These are phyloP conservation scores for Lochmaea capreae DNA, from an alignment of 2,888 invertebrate genomes.

Conservation along the genomic window DNA sequence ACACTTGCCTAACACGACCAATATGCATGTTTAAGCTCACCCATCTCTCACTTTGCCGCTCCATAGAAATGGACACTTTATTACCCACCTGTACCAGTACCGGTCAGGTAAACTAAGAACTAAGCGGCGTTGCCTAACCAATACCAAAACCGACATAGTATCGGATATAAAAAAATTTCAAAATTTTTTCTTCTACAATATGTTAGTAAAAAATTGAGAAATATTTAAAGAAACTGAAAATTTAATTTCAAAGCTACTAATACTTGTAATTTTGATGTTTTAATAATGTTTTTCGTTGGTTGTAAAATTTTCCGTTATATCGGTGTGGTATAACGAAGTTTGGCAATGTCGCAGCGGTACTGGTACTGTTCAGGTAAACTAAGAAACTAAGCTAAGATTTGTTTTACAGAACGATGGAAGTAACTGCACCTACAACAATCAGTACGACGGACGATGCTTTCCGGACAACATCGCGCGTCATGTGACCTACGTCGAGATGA, in stretches of 20 bases:
- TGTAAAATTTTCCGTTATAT: not conserved
- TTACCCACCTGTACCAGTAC: conserved; percentile 47
- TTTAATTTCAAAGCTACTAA: too few species aligned
- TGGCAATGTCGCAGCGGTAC: not conserved
- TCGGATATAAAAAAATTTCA: not conserved
- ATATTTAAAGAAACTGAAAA: too few species aligned
- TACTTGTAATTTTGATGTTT: too few species aligned
- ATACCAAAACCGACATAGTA: not conserved
- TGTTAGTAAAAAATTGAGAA: too few species aligned
- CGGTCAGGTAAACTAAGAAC: conserved; percentile 47
- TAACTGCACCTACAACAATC: conserved; percentile 41
- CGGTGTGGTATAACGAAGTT: not conserved
- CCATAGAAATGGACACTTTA: conserved; percentile 12
- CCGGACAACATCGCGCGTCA: conserved; percentile 50
- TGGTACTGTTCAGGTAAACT: conserved; percentile 47
- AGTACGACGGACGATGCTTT: conserved; percentile 53
- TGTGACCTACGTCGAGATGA: conserved; percentile 47
- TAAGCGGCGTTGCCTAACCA: conserved; percentile 21
- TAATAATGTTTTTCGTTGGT: too few species aligned
- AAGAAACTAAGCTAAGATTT: conserved; percentile 48
- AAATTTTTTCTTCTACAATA: not conserved
- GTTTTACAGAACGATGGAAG: conserved; percentile 54
- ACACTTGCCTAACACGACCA: conserved; percentile 22
- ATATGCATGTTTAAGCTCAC: conserved; percentile 10
- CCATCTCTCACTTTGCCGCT: conserved; percentile 36